A percentile compares a stretch with the other conserved stretches of the same genome.
Conservation (phyloP, 2,888 invertebrate genomes). For the Drosophila pseudotalamancana region DNA sequence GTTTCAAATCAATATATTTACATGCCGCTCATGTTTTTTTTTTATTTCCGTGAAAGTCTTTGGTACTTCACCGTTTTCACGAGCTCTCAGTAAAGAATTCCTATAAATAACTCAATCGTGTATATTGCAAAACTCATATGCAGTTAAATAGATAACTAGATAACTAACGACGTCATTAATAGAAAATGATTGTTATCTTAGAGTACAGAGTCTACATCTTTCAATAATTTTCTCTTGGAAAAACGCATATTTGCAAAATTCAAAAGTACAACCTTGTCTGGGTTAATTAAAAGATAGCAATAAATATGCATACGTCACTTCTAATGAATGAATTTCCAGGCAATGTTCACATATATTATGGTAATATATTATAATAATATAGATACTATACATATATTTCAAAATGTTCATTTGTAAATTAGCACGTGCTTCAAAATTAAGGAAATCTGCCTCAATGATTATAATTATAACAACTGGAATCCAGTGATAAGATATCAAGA, state of each 20-base stretch:
- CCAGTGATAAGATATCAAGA: conserved; percentile 42
- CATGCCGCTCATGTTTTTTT: too few relatives aligned
- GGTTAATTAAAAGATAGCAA: conserved; percentile 32
- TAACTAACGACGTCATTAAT: conserved; percentile 18
- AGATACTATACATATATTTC: neutral
- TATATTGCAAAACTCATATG: neutral
- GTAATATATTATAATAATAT: too few relatives aligned
- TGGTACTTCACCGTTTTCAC: too few relatives aligned
- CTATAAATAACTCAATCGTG: neutral
- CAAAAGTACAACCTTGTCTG: neutral
- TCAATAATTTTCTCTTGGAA: conserved; percentile 10
- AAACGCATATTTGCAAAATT: neutral
- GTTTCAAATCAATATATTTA: neutral
- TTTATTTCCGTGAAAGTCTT: neutral
- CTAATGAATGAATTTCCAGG: too few relatives aligned
- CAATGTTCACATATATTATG: too few relatives aligned
- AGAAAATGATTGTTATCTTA: neutral
- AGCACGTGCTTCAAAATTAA: conserved; percentile 9
- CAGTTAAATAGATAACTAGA: neutral
- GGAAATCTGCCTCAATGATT: conserved; percentile 1
- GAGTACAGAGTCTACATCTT: neutral
- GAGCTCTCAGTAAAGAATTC: neutral
- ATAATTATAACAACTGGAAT: conserved; percentile 16
- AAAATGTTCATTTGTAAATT: neutral
- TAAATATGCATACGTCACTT: conserved; percentile 27